Conservation (phyloP, 2,797 vertebrate genomes). For the Microcaecilia unicolor region DNA sequence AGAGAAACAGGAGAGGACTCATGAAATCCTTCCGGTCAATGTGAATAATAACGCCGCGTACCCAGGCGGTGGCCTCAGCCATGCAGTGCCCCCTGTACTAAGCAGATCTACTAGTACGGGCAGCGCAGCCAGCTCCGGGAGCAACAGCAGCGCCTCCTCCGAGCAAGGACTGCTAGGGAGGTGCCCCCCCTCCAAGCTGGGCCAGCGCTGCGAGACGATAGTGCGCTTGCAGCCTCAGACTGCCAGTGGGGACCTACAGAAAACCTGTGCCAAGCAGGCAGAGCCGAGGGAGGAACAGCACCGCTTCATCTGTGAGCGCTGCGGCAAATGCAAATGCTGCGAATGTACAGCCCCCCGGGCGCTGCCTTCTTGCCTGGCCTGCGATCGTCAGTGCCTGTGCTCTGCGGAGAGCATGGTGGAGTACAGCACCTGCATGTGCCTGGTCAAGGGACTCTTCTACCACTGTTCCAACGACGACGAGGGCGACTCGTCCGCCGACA, state of each 20-base stretch:
- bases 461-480: constrained; percentile 92
- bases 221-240: constrained; percentile 83
- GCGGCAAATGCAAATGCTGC: constrained; percentile 88
- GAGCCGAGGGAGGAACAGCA: too few species aligned
- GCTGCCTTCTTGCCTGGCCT: constrained; percentile 83
- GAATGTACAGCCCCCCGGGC: constrained; percentile 84
- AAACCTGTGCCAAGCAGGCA: too few species aligned
- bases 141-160: constrained; percentile 79
- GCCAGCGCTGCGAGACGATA: constrained; percentile 58
- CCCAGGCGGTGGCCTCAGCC: constrained; percentile 51
- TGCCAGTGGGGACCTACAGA: too few species aligned
- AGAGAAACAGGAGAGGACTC: constrained; percentile 86
- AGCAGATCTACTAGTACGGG: constrained; percentile 89
- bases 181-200: constrained; percentile 59
- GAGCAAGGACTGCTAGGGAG: constrained; percentile 81
- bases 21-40: constrained; percentile 85
- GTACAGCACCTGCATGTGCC: constrained; percentile 91
- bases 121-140: constrained; percentile 85
- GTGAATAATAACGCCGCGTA: constrained; percentile 88
- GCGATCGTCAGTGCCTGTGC: constrained; percentile 85
- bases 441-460: constrained; percentile 94
- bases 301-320: constrained; percentile 87
- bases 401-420: constrained; percentile 88
- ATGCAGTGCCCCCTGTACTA: constrained; percentile 58
- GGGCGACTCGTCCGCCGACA: constrained; percentile 86